Evolutionary conservation across 1,140 invertebrate genomes (phyloP).

Genomic region (Sminthurinus signatus): DNA sequence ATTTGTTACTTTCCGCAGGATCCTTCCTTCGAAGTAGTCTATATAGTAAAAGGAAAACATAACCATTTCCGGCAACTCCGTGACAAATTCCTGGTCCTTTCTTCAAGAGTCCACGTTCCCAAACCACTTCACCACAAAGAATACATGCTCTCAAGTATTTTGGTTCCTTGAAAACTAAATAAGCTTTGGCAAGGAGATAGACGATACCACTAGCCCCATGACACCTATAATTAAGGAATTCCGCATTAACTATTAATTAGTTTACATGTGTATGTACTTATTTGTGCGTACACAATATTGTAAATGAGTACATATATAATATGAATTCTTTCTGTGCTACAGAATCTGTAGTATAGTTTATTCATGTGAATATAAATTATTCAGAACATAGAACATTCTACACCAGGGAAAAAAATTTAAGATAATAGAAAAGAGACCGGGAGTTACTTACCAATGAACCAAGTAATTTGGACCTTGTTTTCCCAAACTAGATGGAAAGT

Average conservation of each 20-base stretch:
- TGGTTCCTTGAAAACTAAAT: slow-evolving; percentile 62
- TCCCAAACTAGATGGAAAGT: slow-evolving; percentile 68
- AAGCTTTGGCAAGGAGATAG: slow-evolving; percentile 75
- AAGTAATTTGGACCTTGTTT: slow-evolving; percentile 57
- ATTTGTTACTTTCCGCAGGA: slow-evolving; percentile 54
- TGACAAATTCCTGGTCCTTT: slow-evolving; percentile 70
- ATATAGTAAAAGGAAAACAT: slow-evolving; percentile 73
- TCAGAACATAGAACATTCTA: too few species aligned
- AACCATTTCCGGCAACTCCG: slow-evolving; percentile 76
- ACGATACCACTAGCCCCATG: slow-evolving; percentile 69
- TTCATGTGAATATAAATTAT: too few species aligned
- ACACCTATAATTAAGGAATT: too few species aligned
- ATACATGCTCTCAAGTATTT: slow-evolving; percentile 65
- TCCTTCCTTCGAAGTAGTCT: slow-evolving; percentile 68
- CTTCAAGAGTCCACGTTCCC: slow-evolving; percentile 68
- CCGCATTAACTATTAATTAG: too few species aligned
- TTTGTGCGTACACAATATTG: too few species aligned
- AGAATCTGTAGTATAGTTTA: too few species aligned
- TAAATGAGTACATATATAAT: too few species aligned
- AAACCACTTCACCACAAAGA: slow-evolving; percentile 65
- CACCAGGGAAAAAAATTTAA: too few species aligned
- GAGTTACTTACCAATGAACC: slow-evolving; percentile 83
- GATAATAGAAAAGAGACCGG: too few species aligned
- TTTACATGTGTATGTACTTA: too few species aligned
- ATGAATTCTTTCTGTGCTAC: too few species aligned